phyloP scores from a whole-genome alignment of 2,797 vertebrate genomes.

The Coreius guichenoti region DNA sequence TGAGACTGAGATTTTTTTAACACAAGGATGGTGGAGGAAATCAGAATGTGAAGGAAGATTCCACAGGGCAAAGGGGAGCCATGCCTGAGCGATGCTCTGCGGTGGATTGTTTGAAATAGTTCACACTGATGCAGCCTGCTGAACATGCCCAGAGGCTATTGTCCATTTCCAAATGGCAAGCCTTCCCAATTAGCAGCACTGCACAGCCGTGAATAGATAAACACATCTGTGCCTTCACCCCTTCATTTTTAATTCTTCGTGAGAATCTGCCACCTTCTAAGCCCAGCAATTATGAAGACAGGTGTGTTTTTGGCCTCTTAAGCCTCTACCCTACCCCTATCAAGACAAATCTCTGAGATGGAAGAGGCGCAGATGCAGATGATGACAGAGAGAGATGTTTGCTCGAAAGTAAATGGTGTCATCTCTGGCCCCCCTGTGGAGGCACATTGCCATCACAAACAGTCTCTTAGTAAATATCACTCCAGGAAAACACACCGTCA shows the following conservation, averaged over 20 bases:
- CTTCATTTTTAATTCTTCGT: constrained; percentile 12
- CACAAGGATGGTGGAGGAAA: constrained; percentile 8
- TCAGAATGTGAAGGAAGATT: constrained; percentile 27
- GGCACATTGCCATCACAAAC: constrained; percentile 59
- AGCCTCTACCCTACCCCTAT: constrained; percentile 13
- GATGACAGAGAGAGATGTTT: constrained; percentile 54
- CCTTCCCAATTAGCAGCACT: constrained; percentile 54
- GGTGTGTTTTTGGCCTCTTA: constrained; percentile 37
- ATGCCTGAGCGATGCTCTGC: constrained; percentile 3
- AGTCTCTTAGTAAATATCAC: constrained; percentile 42
- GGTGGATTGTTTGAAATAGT: constrained; percentile 29
- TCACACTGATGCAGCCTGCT: constrained; percentile 31
- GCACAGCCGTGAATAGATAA: constrained; percentile 53
- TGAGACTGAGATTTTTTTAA: constrained; percentile 7
- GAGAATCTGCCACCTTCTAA: constrained; percentile 24
- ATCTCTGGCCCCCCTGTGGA: constrained; percentile 61
- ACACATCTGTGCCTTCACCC: constrained; percentile 49
- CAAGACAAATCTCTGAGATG: constrained; percentile 25
- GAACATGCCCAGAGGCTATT: constrained; percentile 54
- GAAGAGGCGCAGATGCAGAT: constrained; percentile 28
- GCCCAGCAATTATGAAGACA: constrained; percentile 31
- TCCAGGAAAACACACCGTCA: constrained; percentile 44
- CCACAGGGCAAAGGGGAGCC: constrained; percentile 25
- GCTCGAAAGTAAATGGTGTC: constrained; percentile 39
- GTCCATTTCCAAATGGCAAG: constrained; percentile 61